phyloP scores from a whole-genome alignment of 2,797 vertebrate species.

The Enteromius treurensis region DNA sequence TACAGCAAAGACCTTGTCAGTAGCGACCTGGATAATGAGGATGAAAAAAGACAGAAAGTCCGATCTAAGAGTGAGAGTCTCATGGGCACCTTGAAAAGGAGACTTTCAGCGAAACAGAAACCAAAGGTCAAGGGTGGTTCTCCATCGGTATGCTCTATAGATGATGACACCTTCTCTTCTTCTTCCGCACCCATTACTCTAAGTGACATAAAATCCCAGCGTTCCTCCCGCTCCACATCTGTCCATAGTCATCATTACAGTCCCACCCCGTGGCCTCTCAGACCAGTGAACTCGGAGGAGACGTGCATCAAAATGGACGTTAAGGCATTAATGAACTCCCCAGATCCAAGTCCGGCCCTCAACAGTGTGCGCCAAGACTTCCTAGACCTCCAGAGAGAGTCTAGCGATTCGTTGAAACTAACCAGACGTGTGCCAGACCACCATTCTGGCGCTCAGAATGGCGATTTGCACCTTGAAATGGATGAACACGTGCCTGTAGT shows the following conservation, averaged over 20 bases:
- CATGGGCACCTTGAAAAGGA: constrained; percentile 87
- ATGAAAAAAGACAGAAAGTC: constrained; percentile 78
- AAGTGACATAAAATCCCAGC: constrained; percentile 81
- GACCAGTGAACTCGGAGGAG: constrained; percentile 83
- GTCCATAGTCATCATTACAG: constrained; percentile 87
- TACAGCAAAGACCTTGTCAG: constrained; percentile 83
- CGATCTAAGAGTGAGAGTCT: constrained; percentile 85
- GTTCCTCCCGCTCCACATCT: constrained; percentile 81
- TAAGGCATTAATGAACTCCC: constrained; percentile 81
- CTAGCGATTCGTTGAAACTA: constrained; percentile 79
- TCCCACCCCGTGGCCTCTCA: constrained; percentile 86
- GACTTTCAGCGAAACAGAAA: constrained; percentile 86
- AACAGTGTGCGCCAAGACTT: constrained; percentile 88
- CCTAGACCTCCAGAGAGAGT: constrained; percentile 90
- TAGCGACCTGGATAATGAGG: constrained; percentile 80
- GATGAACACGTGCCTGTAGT: constrained; percentile 97
- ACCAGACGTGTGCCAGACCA: constrained; percentile 41
- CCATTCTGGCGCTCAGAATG: constrained; percentile 79
- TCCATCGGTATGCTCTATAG: constrained; percentile 74
- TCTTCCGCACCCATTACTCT: constrained; percentile 84
- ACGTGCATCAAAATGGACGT: constrained; percentile 85
- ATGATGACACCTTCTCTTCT: constrained; percentile 85
- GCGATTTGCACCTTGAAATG: constrained; percentile 91
- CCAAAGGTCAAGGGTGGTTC: constrained; percentile 82
- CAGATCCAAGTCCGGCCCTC: constrained; percentile 78